These are phyloP conservation scores for Cantharis nigra DNA, from an alignment of 2,888 invertebrate species.

Conservation along the genomic window DNA sequence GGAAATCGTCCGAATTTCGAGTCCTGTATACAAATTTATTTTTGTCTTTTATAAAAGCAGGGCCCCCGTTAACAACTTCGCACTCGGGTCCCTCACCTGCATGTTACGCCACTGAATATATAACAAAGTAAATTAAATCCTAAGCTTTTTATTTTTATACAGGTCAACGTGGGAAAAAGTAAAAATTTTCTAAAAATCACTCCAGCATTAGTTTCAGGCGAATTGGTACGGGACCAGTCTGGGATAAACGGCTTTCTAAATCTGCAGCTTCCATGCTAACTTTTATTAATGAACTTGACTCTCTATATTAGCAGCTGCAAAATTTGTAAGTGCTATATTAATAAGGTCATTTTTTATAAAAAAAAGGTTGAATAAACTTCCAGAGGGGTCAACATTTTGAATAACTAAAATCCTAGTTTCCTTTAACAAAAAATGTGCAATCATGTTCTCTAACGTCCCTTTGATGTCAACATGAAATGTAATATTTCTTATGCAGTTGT, in stretches of 20 bases:
- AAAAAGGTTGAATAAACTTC: neutral
- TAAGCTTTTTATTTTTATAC: too few species aligned
- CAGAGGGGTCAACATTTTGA: neutral
- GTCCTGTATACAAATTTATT: too few species aligned
- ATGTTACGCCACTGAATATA: too few species aligned
- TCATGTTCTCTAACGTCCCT: neutral
- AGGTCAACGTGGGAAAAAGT: too few species aligned
- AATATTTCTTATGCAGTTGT: neutral
- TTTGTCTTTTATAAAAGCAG: too few species aligned
- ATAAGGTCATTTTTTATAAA: neutral
- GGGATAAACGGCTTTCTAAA: neutral
- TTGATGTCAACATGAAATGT: neutral
- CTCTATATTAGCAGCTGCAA: neutral
- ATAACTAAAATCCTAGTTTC: neutral
- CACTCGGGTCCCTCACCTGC: too few species aligned
- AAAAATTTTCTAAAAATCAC: neutral
- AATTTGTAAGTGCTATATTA: neutral
- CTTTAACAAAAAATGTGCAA: neutral
- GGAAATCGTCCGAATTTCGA: too few species aligned
- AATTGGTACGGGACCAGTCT: neutral
- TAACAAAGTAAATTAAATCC: too few species aligned
- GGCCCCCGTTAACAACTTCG: too few species aligned
- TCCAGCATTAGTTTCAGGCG: neutral
- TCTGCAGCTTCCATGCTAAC: neutral
- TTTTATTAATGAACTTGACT: neutral